Evolutionary conservation across 2,113 vertebrate species (phyloP).

Genomic region (Lipotes vexillifer): DNA sequence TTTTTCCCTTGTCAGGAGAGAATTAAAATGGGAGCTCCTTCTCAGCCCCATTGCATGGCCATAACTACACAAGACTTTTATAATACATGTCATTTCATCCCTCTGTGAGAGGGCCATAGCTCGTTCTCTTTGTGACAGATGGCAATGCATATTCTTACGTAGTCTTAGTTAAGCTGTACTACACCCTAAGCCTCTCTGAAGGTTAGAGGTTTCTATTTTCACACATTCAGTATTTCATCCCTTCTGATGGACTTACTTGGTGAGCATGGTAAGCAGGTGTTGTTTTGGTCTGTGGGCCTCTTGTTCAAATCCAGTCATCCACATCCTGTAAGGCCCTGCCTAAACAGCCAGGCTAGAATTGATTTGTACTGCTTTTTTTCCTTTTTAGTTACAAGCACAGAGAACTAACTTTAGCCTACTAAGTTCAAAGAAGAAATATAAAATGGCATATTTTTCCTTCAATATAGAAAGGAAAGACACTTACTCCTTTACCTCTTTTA

Average conservation of each 20-base stretch:
- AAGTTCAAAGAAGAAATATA: not conserved
- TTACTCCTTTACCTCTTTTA: not conserved
- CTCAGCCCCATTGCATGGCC: not conserved
- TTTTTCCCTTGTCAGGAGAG: slow-evolving; percentile 49
- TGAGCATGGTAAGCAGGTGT: slow-evolving; percentile 34
- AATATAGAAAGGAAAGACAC: not conserved
- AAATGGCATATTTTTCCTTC: not conserved
- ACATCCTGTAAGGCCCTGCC: not conserved
- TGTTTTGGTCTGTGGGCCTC: slow-evolving; percentile 59
- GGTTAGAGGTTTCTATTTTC: slow-evolving; percentile 70
- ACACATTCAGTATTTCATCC: slow-evolving; percentile 68
- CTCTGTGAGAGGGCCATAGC: slow-evolving; percentile 44
- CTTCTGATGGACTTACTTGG: slow-evolving; percentile 35
- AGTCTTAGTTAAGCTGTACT: slow-evolving; percentile 10
- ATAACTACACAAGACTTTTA: not conserved
- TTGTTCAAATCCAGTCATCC: not conserved
- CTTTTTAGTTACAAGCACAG: not conserved
- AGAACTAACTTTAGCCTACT: not conserved
- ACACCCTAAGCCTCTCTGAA: slow-evolving; percentile 67
- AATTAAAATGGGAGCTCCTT: not conserved
- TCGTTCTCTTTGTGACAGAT: slow-evolving; percentile 54
- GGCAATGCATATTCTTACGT: not conserved
- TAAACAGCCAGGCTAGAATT: not conserved
- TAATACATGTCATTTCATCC: not conserved
- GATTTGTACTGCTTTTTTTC: not conserved